Evolutionary conservation across 1,140 invertebrate genomes (phyloP), one percentile per base, ranked within the genome.

Genomic region (Drosophila tristis): DNA sequence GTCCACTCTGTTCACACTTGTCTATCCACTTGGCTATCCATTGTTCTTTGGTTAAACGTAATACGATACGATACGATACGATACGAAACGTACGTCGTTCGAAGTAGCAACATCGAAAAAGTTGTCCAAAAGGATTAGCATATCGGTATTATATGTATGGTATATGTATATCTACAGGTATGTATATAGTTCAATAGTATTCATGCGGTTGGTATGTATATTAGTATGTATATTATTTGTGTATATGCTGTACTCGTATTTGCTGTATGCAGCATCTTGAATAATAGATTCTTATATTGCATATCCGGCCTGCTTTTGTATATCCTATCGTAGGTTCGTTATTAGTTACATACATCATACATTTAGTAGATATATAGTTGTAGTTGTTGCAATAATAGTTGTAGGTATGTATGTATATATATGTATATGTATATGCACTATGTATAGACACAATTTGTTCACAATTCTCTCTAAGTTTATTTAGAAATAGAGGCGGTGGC

Each of bases 401-500:
- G 42, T 43, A 70, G 44, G 11, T 62, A 39, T 23, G 58, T 70
- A 54, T 81, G 54, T 66, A 67, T 71, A 58, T 76, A 70, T 53
- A 58, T 73, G 54, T 65, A 59, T 80, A 80, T 45, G 64, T 67
- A 23, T 66, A 57, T 75, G 63, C 25, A 58, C 47, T 65, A 78
- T 74, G 84, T 80, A 82, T 82, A 86, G 82, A 86, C 81, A 86
- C 84, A 84, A 76, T 87, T 87, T 87, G 84, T 87, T 86, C 82
- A 86, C 82, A 87, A 86, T 87, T 81, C 77, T 70, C 72, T 84
- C 84, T 87, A 87, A 84, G 75, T 84, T 80, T 78, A 85, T 70
- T 81, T 81, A 89, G 84, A 87, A 79, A 89, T 79, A 87, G 84
- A 91, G 90, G 90, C 90, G 90, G 90, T 91, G 90, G 90, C 90